Evolutionary conservation across 2,888 invertebrate genomes (phyloP).

Genomic region (Drosophila phalerata): DNA sequence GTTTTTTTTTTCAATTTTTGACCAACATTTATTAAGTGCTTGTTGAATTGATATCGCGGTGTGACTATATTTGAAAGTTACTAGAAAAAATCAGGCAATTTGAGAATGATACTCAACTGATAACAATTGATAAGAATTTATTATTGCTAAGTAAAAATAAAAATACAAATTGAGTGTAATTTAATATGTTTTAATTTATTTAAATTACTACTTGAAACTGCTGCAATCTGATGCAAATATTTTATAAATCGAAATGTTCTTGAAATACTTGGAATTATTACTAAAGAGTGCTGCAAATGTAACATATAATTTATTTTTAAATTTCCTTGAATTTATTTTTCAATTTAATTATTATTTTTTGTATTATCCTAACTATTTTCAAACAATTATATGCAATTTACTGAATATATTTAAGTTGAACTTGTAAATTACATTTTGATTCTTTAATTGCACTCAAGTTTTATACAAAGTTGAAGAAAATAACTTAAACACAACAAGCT

Average conservation of each 20-base stretch:
- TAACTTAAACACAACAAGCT: constrained; percentile 40
- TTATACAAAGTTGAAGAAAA: constrained; percentile 16
- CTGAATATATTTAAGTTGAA: not conserved
- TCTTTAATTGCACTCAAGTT: constrained; percentile 1
- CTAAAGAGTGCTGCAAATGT: not conserved
- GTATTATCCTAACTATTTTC: not conserved
- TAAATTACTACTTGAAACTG: not conserved
- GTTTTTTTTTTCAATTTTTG: constrained; percentile 18
- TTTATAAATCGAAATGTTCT: too few relatives aligned
- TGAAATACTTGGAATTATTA: not conserved
- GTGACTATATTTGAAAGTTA: constrained; percentile 18
- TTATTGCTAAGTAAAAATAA: not conserved
- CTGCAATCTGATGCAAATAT: not conserved
- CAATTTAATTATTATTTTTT: not conserved
- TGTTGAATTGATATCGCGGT: constrained; percentile 30
- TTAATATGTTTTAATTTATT: not conserved
- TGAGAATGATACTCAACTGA: constrained; percentile 12
- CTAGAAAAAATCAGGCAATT: constrained; percentile 16
- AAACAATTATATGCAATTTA: constrained; percentile 2
- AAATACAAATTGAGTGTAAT: constrained; percentile 1
- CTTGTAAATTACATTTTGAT: constrained; percentile 2
- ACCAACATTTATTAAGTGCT: constrained; percentile 28
- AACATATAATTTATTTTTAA: not conserved
- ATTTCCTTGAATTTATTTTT: not conserved
- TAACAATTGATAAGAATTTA: constrained; percentile 3